Conservation (phyloP, 2,888 invertebrate genomes). For the Prosopocoilus inquinatus region DNA sequence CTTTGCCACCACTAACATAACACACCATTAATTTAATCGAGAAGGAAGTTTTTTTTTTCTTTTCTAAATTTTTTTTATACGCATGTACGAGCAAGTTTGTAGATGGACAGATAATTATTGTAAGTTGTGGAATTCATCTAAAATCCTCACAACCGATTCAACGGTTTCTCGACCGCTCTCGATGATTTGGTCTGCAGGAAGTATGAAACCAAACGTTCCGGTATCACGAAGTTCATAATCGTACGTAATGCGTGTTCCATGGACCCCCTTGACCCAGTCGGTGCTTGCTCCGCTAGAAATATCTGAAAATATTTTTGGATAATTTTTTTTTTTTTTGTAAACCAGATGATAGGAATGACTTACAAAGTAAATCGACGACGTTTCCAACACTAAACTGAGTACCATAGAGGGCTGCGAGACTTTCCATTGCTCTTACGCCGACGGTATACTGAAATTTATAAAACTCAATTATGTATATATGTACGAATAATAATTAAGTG, state of each 20-base stretch:
- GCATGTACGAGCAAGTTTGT: too few relatives aligned
- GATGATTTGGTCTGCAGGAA: slow-evolving; percentile 64
- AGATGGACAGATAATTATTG: too few relatives aligned
- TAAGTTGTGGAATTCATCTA: slow-evolving; percentile 47
- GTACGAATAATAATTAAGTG: too few relatives aligned
- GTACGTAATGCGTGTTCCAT: slow-evolving; percentile 64
- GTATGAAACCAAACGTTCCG: slow-evolving; percentile 65
- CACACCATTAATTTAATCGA: too few relatives aligned
- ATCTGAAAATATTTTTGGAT: slow-evolving; percentile 49
- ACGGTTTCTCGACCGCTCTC: slow-evolving; percentile 61
- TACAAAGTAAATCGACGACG: slow-evolving; percentile 53
- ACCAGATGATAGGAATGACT: slow-evolving; percentile 28
- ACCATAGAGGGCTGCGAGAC: slow-evolving; percentile 46
- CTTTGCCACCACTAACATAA: too few relatives aligned
- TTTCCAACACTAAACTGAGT: slow-evolving; percentile 50
- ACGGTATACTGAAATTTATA: slow-evolving; percentile 39
- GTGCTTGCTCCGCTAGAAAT: slow-evolving; percentile 65
- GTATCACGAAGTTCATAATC: slow-evolving; percentile 70
- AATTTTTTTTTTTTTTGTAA: too few relatives aligned
- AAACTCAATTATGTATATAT: neutral
- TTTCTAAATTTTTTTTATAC: too few relatives aligned
- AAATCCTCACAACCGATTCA: slow-evolving; percentile 54
- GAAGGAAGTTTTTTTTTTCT: too few relatives aligned
- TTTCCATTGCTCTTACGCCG: slow-evolving; percentile 41
- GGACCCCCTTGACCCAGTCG: slow-evolving; percentile 74